These are phyloP conservation scores for Zophobas atratus DNA, from an alignment of 1,140 invertebrate genomes.

Conservation along the genomic window DNA sequence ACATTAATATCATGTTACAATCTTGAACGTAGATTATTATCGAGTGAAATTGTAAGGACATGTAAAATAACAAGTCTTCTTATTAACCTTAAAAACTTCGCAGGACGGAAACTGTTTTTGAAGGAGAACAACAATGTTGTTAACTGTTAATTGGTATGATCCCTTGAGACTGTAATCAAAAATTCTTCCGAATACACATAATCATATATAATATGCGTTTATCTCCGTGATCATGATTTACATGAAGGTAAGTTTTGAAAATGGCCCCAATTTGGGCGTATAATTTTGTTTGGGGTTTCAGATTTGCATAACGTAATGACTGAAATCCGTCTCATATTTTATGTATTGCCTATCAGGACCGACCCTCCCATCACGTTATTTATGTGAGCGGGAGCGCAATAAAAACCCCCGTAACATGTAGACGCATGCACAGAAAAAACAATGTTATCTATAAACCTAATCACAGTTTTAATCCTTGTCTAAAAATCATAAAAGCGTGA, in stretches of 20 bases:
- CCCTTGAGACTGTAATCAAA: not conserved
- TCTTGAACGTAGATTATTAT: too few species aligned
- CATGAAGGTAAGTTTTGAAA: constrained; percentile 36
- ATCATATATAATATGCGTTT: not conserved
- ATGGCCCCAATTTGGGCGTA: constrained; percentile 30
- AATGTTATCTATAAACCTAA: constrained; percentile 59
- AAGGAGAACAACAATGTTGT: too few species aligned
- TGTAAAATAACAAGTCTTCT: too few species aligned
- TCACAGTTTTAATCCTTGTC: constrained; percentile 58
- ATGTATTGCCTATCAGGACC: constrained; percentile 40
- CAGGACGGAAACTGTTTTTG: too few species aligned
- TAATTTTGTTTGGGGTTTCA: constrained; percentile 39
- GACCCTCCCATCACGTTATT: constrained; percentile 32
- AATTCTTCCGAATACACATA: not conserved
- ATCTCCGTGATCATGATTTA: constrained; percentile 7
- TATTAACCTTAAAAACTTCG: too few species aligned
- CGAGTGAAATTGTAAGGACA: too few species aligned
- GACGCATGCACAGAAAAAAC: constrained; percentile 51
- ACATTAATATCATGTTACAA: too few species aligned
- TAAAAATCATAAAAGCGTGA: constrained; percentile 60
- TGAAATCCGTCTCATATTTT: constrained; percentile 43
- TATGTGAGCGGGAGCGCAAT: constrained; percentile 37
- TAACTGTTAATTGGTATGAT: too few species aligned
- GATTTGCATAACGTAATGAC: constrained; percentile 43
- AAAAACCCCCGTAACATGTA: constrained; percentile 35